Evolutionary conservation across 1,140 invertebrate genomes (phyloP).

Genomic region (Psix sp.): DNA sequence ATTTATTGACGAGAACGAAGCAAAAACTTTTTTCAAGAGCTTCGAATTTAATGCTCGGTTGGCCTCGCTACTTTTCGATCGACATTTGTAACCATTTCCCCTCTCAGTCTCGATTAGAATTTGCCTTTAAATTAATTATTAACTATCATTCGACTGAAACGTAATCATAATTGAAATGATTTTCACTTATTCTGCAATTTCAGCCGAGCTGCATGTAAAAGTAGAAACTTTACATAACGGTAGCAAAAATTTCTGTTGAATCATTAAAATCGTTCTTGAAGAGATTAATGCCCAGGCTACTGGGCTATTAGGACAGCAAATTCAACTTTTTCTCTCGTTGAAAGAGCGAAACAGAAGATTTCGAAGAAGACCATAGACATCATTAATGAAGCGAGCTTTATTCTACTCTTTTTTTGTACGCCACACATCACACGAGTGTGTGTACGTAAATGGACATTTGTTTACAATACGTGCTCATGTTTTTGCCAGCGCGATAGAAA

Average conservation of each 20-base stretch:
- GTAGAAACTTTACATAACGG: slow-evolving; percentile 15
- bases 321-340: slow-evolving; percentile 37
- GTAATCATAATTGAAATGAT: too few species aligned
- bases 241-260: slow-evolving; percentile 36
- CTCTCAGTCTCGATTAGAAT: too few species aligned
- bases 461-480: too few species aligned
- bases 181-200: neutral
- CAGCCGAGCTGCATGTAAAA: neutral
- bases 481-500: too few species aligned
- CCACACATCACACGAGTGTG: neutral
- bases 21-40: too few species aligned
- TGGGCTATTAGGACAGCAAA: slow-evolving; percentile 40
- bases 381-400: slow-evolving; percentile 38
- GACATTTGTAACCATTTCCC: too few species aligned
- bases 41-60: too few species aligned
- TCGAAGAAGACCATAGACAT: slow-evolving; percentile 34
- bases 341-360: slow-evolving; percentile 37
- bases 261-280: slow-evolving; percentile 40
- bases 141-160: too few species aligned
- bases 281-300: slow-evolving; percentile 38
- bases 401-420: slow-evolving; percentile 14
- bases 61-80: too few species aligned
- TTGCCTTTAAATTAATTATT: too few species aligned
- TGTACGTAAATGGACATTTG: neutral
- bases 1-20: too few species aligned